These are phyloP conservation scores for Ostrea denselamellosa DNA, from an alignment of 1,140 invertebrate species.

Conservation along the genomic window DNA sequence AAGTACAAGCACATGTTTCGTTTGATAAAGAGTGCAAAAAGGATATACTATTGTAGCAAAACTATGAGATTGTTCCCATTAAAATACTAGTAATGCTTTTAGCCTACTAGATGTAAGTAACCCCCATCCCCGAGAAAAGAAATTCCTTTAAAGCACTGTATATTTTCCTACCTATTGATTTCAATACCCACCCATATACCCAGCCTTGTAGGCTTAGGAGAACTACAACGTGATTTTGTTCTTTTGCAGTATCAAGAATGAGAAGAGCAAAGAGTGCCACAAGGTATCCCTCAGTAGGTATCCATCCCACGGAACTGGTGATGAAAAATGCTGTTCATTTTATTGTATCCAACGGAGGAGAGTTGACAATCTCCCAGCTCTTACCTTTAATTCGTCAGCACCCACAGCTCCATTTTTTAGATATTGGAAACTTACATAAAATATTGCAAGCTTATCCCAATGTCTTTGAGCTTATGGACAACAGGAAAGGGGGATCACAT, in stretches of 20 bases:
- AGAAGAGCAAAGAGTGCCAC: neutral
- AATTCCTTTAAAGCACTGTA: too few species aligned
- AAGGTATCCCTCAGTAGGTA: neutral
- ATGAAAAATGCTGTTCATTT: slow-evolving; percentile 1
- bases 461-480: neutral
- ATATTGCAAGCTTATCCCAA: neutral
- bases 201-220: too few species aligned
- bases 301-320: neutral
- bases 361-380: neutral
- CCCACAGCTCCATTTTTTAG: neutral
- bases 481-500: neutral
- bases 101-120: too few species aligned
- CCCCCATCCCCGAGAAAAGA: too few species aligned
- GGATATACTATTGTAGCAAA: too few species aligned
- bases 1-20: too few species aligned
- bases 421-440: neutral
- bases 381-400: neutral
- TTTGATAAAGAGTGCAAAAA: too few species aligned
- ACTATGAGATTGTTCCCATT: too few species aligned
- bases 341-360: neutral
- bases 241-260: neutral
- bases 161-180: too few species aligned
- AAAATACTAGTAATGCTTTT: too few species aligned
- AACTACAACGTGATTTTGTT: neutral
- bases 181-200: too few species aligned